Base-by-base conservation (phyloP, 2,797 vertebrate species). In the Cossypha dichroa region DNA sequence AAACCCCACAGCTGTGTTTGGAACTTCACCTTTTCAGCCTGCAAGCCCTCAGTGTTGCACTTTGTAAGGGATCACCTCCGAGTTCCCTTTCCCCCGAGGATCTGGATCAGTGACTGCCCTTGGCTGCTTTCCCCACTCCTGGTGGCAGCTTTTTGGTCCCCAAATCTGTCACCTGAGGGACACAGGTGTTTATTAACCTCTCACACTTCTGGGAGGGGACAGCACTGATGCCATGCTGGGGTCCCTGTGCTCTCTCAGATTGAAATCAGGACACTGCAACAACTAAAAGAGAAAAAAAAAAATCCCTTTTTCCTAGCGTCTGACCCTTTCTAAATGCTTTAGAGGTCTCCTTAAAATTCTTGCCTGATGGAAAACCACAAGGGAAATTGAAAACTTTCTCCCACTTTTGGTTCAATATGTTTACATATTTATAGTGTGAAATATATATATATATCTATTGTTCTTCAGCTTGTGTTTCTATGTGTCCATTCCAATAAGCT, bases 21-120 rank as follows among this genome's bases (percentile, higher is more conserved):
- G 48, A 15, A 3, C n/a, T 62, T 72, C 5, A 15, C 66, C 74
- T 33, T 70, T 16, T 4, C 80, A 46, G 17, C 38, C 56, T 49
- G 0, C 72, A 52, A 1, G 23, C 36, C 51, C 41, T 56, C 1
- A 11, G 5, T 12, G 52, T 2, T 77, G 56, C 17, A 7, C 17
- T 59, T 20, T 3, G 41, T 11, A 0, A 34, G 74, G 49, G 25
- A 4, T 70, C 16, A 3, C 1, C 3, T 49, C 15, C 0, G 17
- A 66, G 60, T n/a, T 40, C 48, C 22, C 1, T 29, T 80, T 63
- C 25, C 36, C 67, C 25, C 29, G 28, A 11, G 70, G 76, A 19
- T 9, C 21, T 12, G 56, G 25, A 2, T 31, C 34, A 34, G 43
- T 11, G 33, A 23, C 58, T 58, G 33, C 43, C 21, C 5, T 20